Evolutionary conservation across 2,888 invertebrate species (phyloP).

Genomic region (Drosophila sordidula): DNA sequence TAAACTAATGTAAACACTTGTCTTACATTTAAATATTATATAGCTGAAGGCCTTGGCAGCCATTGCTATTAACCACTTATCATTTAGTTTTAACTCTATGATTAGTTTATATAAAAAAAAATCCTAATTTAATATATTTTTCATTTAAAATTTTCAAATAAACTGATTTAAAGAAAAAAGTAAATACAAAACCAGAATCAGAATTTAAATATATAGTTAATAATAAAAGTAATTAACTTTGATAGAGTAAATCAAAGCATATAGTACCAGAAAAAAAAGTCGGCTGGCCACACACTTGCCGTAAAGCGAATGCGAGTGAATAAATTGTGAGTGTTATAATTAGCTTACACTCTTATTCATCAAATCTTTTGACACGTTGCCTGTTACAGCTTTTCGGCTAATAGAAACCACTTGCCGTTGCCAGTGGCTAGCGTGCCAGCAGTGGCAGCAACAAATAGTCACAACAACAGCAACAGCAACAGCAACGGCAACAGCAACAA

Average conservation of each 20-base stretch:
- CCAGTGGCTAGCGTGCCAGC: slow-evolving; percentile 43
- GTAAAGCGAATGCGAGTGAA: slow-evolving; percentile 8
- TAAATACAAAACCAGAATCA: too few relatives aligned
- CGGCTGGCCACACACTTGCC: slow-evolving; percentile 1
- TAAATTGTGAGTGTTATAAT: slow-evolving; percentile 32
- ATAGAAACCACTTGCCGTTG: slow-evolving; percentile 19
- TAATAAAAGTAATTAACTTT: background rate
- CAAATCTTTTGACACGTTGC: slow-evolving; percentile 57
- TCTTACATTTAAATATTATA: too few relatives aligned
- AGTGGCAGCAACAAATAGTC: slow-evolving; percentile 31
- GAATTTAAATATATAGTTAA: too few relatives aligned
- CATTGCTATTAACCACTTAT: too few relatives aligned
- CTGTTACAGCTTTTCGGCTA: slow-evolving; percentile 36
- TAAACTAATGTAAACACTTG: too few relatives aligned
- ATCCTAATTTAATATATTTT: too few relatives aligned
- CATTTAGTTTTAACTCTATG: too few relatives aligned
- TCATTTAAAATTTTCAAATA: too few relatives aligned
- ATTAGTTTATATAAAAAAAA: too few relatives aligned
- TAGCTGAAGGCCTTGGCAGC: too few relatives aligned
- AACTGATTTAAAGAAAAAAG: too few relatives aligned
- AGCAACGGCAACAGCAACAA: slow-evolving; percentile 8
- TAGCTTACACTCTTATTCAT: slow-evolving; percentile 52
- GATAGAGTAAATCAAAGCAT: background rate
- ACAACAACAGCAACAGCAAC: slow-evolving; percentile 17
- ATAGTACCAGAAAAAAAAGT: background rate